Evolutionary conservation across 1,140 invertebrate species (phyloP), one percentile per base, ranked within the genome.

Genomic region (Brachionus manjavacas): DNA sequence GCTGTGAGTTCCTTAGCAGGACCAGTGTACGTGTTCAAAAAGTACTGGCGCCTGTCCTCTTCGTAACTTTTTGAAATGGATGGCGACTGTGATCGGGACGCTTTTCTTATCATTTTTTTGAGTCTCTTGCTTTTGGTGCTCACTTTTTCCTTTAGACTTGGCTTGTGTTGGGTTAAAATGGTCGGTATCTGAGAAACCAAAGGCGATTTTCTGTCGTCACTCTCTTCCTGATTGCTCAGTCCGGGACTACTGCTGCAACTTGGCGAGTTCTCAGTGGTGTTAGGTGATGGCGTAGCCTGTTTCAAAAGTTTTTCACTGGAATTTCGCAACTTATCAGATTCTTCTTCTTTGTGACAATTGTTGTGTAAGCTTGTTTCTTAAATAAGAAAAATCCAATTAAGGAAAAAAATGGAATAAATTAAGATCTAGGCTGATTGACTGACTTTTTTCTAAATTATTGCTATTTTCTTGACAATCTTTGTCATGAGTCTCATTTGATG

Each of bases 1-100:
- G 16, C 7, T 12, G 28, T 39, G 4, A 20, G 16, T 16, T 72
- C 16, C 68, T 39, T 41, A 7, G 9, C 9, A 3, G 16, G 52
- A 8, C 35, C 35, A 2, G 28, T 39, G 35, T 72, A 76, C 23
- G 72, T 76, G 9, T 76, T 23, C 72, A 76, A 76, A 76, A 49
- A 64, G n/a, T 64, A 43, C 41, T 81, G 20, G 3, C 79, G 20
- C 23, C 64, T 1, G 60, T 81, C 79, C 35, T 81, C 79, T 23
- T 81, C 79, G 52, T 81, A 81, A 20, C 79, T 81, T 35, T 81
- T 81, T 8, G 79, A 81, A 76, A 49, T 25, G 9, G 39, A 46
- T 16, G 79, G 79, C 12, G 79, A 64, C 25, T 81, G 79, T 9
- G 79, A 81, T 39, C 41, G 52, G 20, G 79, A 81, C 16, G 23